Evolutionary conservation across 2,113 vertebrate genomes (phyloP), one percentile per base, ranked within the genome.

Genomic region (Lasiurus cinereus): DNA sequence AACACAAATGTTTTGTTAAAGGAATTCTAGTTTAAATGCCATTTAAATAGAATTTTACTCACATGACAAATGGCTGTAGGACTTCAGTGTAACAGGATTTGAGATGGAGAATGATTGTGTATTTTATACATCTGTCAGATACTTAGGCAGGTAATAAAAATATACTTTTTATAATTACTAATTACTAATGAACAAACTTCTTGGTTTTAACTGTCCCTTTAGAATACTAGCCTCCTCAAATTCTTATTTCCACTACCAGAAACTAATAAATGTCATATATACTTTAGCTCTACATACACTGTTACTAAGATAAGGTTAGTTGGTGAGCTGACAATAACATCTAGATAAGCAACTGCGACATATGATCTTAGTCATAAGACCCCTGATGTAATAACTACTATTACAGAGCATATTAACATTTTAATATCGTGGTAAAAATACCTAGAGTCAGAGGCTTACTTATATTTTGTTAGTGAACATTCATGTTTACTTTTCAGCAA

Each of bases 151-250:
- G 4, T 52, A 88, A 78, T 46, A 29, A 39, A 93, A 7, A 67
- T 12, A 43, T 85, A 43, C 24, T 59, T 84, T 80, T 67, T 76
- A 46, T 29, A 54, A 67, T 88, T 89, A 88, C 62, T 89, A 39
- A 89, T 69, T 72, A 83, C 18, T 76, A 82, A 62, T 1, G 12
- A n/a, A 77, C 0, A 92, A 36, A 46, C 11, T 67, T 70, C 8
- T 67, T 83, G 64, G 74, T 80, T 88, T 52, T 39, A 62, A 87
- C 46, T 46, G 31, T 24, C 43, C 21, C 50, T 54, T 94, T 70
- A 93, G 56, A 94, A 86, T 70, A 70, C 29, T 21, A 86, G 46
- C n/a, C 43, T 73, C 31, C 39, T 48, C 62, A 78, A 89, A 67
- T 36, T 46, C 27, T 89, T 52, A n/a, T 78, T 66, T 79, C 50